Percentiles rank a stretch among this genome's conserved stretches.
Conservation (phyloP, 1,140 invertebrate genomes). For the Atta colombica region DNA sequence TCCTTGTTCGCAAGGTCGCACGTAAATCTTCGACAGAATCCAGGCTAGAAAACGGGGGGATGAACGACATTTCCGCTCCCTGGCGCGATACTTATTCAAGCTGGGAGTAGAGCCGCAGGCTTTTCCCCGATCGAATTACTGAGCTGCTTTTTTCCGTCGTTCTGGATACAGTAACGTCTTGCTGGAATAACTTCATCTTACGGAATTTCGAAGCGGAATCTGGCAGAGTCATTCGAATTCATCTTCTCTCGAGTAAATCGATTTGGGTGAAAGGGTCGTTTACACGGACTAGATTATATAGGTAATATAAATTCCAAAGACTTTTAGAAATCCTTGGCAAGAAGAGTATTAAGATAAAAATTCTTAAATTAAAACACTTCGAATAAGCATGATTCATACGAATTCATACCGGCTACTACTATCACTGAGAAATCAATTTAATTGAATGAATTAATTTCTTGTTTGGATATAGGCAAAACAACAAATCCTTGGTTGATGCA, state of each 20-base stretch:
- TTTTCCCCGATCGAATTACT: constrained; percentile 64
- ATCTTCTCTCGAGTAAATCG: constrained; percentile 50
- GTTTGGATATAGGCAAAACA: too few species aligned
- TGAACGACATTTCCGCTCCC: constrained; percentile 45
- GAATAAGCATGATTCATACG: not conserved
- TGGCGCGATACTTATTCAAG: constrained; percentile 58
- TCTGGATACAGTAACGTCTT: constrained; percentile 51
- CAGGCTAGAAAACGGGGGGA: constrained; percentile 17
- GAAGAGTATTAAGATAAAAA: not conserved
- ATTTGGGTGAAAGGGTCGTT: constrained; percentile 31
- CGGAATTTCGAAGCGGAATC: constrained; percentile 31
- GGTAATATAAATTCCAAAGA: constrained; percentile 29
- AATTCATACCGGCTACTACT: not conserved
- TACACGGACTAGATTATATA: constrained; percentile 41
- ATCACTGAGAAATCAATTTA: not conserved
- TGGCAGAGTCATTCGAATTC: constrained; percentile 53
- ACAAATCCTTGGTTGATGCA: too few species aligned
- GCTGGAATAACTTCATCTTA: constrained; percentile 33
- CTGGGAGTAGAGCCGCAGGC: constrained; percentile 22
- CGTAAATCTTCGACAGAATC: constrained; percentile 19
- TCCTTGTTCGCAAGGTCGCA: constrained; percentile 18
- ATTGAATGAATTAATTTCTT: too few species aligned
- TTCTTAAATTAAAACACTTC: constrained; percentile 21
- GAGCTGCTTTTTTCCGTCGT: constrained; percentile 24
- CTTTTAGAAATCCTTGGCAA: constrained; percentile 16